A percentile compares a stretch with the other conserved stretches of the same genome.
phyloP scores from a whole-genome alignment of 2,113 vertebrate species.

The Uria lomvia region DNA sequence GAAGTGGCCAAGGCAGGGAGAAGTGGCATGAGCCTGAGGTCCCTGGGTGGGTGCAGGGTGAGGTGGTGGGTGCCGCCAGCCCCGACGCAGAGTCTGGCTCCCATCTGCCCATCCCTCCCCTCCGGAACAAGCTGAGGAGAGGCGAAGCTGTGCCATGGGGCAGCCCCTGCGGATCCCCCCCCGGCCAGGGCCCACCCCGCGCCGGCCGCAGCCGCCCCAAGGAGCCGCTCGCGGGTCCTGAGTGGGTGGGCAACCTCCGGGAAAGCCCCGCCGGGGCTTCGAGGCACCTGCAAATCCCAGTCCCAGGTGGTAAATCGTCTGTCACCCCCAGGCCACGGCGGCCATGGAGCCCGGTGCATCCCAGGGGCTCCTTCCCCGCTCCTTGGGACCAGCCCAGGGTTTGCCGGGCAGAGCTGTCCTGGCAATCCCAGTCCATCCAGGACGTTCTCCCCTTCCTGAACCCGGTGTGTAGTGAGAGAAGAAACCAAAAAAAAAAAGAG shows the following conservation, averaged over 20 bases:
- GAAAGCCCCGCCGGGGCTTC: neutral
- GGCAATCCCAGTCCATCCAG: neutral
- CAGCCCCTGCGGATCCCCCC: neutral
- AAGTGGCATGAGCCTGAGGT: accelerated
- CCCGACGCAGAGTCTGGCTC: neutral
- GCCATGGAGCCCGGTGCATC: neutral
- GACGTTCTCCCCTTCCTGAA: neutral
- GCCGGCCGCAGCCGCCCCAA: accelerated
- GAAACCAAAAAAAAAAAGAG: conserved; percentile 2
- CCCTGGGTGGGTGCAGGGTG: neutral
- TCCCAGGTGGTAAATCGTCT: neutral
- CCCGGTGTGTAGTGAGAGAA: neutral
- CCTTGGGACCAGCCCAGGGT: neutral
- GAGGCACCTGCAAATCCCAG: conserved; percentile 8
- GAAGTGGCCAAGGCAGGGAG: neutral
- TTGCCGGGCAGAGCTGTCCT: neutral
- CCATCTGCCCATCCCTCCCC: neutral
- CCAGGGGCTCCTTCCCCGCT: neutral
- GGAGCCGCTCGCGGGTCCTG: neutral
- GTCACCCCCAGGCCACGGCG: neutral
- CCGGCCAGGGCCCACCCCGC: neutral
- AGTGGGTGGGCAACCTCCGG: neutral
- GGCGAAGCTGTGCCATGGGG: neutral
- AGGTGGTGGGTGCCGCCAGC: neutral
- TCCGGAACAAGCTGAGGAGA: neutral